Evolutionary conservation across 1,140 invertebrate species (phyloP), one percentile per base, ranked within the genome.

Genomic region (Aphidius gifuensis): DNA sequence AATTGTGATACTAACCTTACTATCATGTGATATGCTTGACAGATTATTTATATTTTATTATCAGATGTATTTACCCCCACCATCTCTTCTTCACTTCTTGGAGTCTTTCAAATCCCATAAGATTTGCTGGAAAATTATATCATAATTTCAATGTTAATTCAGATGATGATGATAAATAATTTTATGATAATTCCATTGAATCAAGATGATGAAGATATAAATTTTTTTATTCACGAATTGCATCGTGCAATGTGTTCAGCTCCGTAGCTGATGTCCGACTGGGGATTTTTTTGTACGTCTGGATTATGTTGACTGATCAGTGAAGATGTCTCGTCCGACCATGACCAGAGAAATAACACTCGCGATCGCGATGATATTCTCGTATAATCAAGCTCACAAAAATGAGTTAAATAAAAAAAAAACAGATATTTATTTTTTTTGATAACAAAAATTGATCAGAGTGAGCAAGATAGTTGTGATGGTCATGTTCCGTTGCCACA

Each of bases 401-500:
- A 42, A 53, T 64, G 58, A 44, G 11, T 42, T 9, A n/a, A 39
- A 11, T n/a, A 39, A 42, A 40, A n/a, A 53, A 53, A 16, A n/a
- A 38, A 42, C 53, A 42, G n/a, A 40, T 42, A 5, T 43, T 1
- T 16, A 43, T 9, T 6, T 49, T 38, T 6, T 38, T 3, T 45
- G 46, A 58, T 11, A 16, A 60, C 44, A 49, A 60, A 43, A 40
- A 54, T 42, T 8, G 32, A n/a, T 8, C 42, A 48, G 11, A 47
- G 50, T 65, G 56, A 42, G 7, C 60, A 62, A 65, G 16, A 16
- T 16, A 16, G 64, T 59, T 61, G 48, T 53, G 64, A 61, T 66
- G 58, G 60, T 69, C 63, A 45, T 48, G 65, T 69, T 70, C 71
- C 69, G 71, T 75, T 73, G 69, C 74, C 72, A 73, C 72, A 70